A percentile compares a stretch with the other conserved stretches of the same genome.
Evolutionary conservation across 2,113 vertebrate species (phyloP).

Genomic region (Actinemys pallida): DNA sequence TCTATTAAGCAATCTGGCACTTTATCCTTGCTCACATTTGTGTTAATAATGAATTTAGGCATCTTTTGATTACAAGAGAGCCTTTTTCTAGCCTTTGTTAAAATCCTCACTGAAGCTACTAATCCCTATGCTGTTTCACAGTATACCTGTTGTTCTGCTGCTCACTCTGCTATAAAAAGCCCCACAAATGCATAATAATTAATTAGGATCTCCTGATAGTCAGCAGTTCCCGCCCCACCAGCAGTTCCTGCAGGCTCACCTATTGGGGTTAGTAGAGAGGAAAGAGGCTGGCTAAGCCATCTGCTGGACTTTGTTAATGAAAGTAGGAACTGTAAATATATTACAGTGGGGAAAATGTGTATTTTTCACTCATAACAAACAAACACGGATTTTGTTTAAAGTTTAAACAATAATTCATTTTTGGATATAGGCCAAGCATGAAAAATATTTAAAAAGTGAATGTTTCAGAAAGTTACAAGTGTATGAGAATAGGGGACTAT

Average conservation of each 20-base stretch:
- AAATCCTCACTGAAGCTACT: not conserved
- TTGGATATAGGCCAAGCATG: fast-evolving
- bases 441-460: not conserved
- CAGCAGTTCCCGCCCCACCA: not conserved
- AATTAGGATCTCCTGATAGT: not conserved
- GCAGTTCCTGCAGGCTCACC: not conserved
- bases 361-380: not conserved
- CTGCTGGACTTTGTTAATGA: not conserved
- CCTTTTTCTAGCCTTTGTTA: not conserved
- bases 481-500: not conserved
- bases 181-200: not conserved
- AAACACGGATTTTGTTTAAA: not conserved
- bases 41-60: conserved; percentile 18
- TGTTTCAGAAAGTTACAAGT: not conserved
- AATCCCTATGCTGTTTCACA: not conserved
- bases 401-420: not conserved
- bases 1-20: not conserved
- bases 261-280: not conserved
- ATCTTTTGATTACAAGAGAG: not conserved
- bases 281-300: not conserved
- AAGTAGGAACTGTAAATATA: fast-evolving
- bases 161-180: fast-evolving
- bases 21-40: conserved; percentile 12
- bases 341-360: fast-evolving
- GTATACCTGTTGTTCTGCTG: fast-evolving